These are phyloP conservation scores for Rhinoderma darwinii DNA, from an alignment of 2,113 vertebrate genomes.

Conservation along the genomic window DNA sequence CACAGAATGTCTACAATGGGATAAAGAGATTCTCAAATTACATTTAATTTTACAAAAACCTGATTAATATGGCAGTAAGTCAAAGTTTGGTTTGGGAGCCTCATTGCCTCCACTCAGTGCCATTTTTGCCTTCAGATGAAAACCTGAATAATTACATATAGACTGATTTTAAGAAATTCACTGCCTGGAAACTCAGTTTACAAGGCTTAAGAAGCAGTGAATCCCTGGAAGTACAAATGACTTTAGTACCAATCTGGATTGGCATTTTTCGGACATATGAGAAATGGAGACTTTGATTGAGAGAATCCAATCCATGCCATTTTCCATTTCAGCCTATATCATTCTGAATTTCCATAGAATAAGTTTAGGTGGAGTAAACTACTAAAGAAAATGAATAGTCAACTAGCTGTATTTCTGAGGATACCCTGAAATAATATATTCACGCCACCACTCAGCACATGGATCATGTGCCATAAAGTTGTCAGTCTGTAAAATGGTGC, in stretches of 20 bases:
- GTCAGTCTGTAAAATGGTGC: not conserved
- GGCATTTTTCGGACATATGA: too few species aligned
- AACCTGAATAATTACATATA: not conserved
- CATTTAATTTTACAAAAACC: too few species aligned
- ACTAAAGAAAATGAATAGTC: not conserved
- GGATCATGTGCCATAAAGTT: not conserved
- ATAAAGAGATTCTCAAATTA: too few species aligned
- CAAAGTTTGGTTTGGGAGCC: not conserved
- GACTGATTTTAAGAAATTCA: not conserved
- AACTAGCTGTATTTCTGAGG: not conserved
- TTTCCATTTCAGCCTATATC: not conserved
- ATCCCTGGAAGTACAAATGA: too few species aligned
- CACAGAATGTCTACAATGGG: not conserved
- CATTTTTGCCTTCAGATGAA: not conserved
- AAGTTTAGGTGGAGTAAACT: too few species aligned
- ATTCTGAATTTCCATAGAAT: not conserved
- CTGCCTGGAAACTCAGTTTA: not conserved
- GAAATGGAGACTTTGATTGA: too few species aligned
- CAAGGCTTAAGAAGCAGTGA: not conserved
- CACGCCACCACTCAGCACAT: not conserved
- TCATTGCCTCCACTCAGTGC: not conserved
- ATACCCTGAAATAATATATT: not conserved
- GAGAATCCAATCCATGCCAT: too few species aligned
- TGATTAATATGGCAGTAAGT: not conserved
- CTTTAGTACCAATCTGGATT: too few species aligned